Evolutionary conservation across 2,888 invertebrate genomes (phyloP).

Genomic region (Orchesellides sinensis): DNA sequence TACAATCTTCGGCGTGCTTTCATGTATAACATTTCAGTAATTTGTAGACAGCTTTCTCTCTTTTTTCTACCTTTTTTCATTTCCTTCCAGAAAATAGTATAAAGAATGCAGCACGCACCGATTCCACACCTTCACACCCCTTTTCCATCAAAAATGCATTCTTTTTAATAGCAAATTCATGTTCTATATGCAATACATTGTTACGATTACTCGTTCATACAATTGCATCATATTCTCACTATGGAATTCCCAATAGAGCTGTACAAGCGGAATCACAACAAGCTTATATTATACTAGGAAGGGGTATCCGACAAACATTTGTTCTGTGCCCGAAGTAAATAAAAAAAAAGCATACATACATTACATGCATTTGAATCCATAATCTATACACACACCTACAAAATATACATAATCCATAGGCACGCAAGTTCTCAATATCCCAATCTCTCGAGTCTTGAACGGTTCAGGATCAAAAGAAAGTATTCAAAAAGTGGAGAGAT

Average conservation of each 20-base stretch:
- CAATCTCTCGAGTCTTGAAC: too few species aligned
- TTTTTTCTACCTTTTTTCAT: constrained; percentile 14
- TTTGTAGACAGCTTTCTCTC: constrained; percentile 34
- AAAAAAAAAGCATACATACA: too few species aligned
- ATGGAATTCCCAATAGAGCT: constrained; percentile 36
- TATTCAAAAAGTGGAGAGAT: too few species aligned
- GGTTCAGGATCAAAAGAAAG: too few species aligned
- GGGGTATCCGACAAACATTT: too few species aligned
- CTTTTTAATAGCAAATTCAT: neutral
- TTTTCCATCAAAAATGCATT: constrained; percentile 34
- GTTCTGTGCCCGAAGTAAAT: too few species aligned
- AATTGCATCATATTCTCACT: constrained; percentile 41
- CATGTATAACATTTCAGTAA: constrained; percentile 26
- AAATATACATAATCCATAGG: too few species aligned
- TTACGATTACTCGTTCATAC: constrained; percentile 6
- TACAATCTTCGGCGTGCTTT: too few species aligned
- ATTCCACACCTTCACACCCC: neutral
- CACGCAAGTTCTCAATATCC: too few species aligned
- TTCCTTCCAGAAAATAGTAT: constrained; percentile 11
- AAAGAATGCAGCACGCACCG: constrained; percentile 36
- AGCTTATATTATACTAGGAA: neutral
- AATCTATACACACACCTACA: too few species aligned
- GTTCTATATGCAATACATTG: neutral
- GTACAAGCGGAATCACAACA: neutral
- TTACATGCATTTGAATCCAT: too few species aligned